Base-by-base conservation (phyloP, 2,888 invertebrate genomes). In the Drosophila aldrichi region DNA sequence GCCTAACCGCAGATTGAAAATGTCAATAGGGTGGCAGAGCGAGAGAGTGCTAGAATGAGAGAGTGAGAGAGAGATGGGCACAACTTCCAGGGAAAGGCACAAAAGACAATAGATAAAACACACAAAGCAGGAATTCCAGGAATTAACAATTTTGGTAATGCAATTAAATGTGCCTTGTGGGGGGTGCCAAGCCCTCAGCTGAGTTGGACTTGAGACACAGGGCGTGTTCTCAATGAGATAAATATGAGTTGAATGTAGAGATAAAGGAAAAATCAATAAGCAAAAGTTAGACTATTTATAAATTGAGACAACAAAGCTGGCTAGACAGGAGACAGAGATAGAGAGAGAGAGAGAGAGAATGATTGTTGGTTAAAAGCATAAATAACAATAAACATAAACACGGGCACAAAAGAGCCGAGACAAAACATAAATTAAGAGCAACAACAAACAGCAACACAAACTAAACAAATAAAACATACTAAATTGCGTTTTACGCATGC, bases 401-500 rank as follows among this genome's bases (percentile, higher is more conserved):
- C 66, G 46, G 46, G 16, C 44, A 44, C 60, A 67, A 70, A 62
- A 63, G 60, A 40, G 43, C 57, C 64, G 57, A 63, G 25, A 74
- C 8, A 46, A 40, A 25, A 54, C 29, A 29, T 49, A 65, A 70
- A 64, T 59, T 60, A 66, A 77, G 65, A 74, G 60, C 63, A 69
- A 61, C 65, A 60, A 14, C 36, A 14, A 60, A 14, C 36, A 14
- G 12, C 36, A 5, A 7, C 36, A 6, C 55, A 70, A 70, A 48
- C 22, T 41, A 40, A 48, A 40, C 41, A 57, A 54, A 48, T 14
- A 43, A 66, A 75, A 55, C 41, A 57, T 36, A 16, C 41, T n/a
- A 56, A 71, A 75, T 54, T 62, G 62, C 59, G 57, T 62, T 74
- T 74, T 9, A 65, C 65, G 65, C 70, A 70, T 74, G 66, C 61